phyloP scores from a whole-genome alignment of 2,113 vertebrate genomes.

The Sturnus vulgaris region DNA sequence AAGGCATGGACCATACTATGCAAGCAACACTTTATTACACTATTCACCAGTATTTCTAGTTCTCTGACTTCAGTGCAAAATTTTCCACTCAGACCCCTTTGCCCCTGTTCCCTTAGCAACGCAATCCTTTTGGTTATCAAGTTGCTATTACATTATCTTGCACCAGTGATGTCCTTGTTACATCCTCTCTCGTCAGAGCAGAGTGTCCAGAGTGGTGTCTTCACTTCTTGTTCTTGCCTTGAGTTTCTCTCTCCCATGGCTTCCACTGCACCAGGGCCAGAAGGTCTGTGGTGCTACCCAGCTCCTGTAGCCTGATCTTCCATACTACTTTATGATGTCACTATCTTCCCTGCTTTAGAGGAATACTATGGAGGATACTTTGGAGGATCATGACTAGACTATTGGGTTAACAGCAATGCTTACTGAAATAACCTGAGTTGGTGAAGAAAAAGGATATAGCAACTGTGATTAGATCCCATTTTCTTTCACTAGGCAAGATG shows the following conservation, averaged over 20 bases:
- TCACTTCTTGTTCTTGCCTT: not conserved
- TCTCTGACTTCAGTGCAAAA: not conserved
- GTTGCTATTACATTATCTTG: not conserved
- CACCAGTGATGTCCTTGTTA: not conserved
- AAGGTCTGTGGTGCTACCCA: not conserved
- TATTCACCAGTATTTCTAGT: not conserved
- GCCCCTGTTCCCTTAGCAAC: not conserved
- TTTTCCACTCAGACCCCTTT: not conserved
- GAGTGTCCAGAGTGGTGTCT: not conserved
- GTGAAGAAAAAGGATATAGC: not conserved
- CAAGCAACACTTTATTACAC: not conserved
- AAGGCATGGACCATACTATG: not conserved
- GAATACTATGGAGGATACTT: not conserved
- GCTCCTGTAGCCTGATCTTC: not conserved
- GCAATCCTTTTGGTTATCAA: not conserved
- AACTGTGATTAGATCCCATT: not conserved
- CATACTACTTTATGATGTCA: not conserved
- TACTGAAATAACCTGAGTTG: not conserved
- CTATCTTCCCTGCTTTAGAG: not conserved
- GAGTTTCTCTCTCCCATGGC: not conserved
- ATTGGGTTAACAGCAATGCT: not conserved
- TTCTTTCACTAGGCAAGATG: not conserved
- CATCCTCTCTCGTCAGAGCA: not conserved
- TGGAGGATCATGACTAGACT: not conserved
- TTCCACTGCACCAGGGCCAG: not conserved